These are phyloP conservation scores for Ispidina lecontei DNA, from an alignment of 2,797 vertebrate species.

Conservation along the genomic window DNA sequence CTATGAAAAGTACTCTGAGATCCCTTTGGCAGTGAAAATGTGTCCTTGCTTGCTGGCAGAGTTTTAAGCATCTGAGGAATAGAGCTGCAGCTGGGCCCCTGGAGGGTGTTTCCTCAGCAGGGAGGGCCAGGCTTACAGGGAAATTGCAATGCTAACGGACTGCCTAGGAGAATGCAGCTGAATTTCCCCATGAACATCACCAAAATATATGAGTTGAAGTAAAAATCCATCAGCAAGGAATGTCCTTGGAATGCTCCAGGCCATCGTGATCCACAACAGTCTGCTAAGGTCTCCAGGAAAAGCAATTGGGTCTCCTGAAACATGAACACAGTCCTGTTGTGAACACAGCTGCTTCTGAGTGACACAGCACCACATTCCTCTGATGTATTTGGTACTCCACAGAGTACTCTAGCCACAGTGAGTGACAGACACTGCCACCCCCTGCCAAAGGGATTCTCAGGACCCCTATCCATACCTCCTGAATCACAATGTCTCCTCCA, in stretches of 20 bases:
- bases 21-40: not conserved
- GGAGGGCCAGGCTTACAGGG: not conserved
- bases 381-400: not conserved
- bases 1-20: not conserved
- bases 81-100: not conserved
- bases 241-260: not conserved
- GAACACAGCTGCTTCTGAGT: not conserved
- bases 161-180: not conserved
- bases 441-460: not conserved
- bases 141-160: rapidly evolving
- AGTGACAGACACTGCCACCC: not conserved
- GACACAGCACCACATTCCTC: rapidly evolving
- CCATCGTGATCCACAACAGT: not conserved
- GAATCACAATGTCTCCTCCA: not conserved
- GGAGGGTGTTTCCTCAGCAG: not conserved
- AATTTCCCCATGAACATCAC: not conserved
- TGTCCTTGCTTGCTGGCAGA: not conserved
- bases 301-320: rapidly evolving
- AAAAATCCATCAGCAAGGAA: not conserved
- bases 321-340: not conserved
- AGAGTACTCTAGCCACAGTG: too few species aligned
- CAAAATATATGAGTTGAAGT: not conserved
- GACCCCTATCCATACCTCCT: not conserved
- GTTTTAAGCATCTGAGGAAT: rapidly evolving
- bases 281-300: not conserved